A percentile compares a stretch with the other conserved stretches of the same genome.
These are phyloP conservation scores for Drosophila pruinosa DNA, from an alignment of 1,140 invertebrate genomes.

Conservation along the genomic window DNA sequence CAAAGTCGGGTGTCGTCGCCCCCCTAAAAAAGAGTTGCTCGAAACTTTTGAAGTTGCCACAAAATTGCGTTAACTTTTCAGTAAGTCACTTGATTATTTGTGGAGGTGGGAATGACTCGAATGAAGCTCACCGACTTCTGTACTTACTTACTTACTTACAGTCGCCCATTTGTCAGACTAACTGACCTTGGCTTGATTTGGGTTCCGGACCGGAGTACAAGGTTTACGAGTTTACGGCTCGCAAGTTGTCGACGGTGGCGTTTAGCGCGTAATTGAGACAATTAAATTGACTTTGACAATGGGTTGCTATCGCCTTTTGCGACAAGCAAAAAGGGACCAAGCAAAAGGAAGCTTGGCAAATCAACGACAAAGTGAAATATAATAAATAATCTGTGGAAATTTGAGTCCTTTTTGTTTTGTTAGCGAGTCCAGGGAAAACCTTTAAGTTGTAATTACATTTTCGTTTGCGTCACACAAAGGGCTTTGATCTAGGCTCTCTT, in stretches of 20 bases:
- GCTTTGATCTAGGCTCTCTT: constrained; percentile 9
- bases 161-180: not conserved
- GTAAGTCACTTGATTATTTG: constrained; percentile 78
- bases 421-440: constrained; percentile 38
- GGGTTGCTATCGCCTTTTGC: not conserved
- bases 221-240: constrained; percentile 5
- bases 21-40: not conserved
- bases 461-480: constrained; percentile 7
- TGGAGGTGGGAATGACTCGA: constrained; percentile 53
- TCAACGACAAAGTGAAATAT: constrained; percentile 63
- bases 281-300: constrained; percentile 80
- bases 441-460: constrained; percentile 78
- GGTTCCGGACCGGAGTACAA: constrained; percentile 26
- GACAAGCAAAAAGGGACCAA: not conserved
- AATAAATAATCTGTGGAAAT: constrained; percentile 59
- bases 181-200: constrained; percentile 62
- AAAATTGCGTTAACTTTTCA: constrained; percentile 79
- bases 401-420: not conserved
- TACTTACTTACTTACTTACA: not conserved
- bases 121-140: constrained; percentile 47
- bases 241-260: constrained; percentile 48
- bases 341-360: constrained; percentile 57
- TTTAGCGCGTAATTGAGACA: constrained; percentile 78
- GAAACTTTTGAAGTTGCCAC: constrained; percentile 77
- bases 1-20: not conserved